A percentile compares a stretch with the other conserved stretches of the same genome.
Evolutionary conservation across 2,888 invertebrate species (phyloP).

Genomic region (Lydus trimaculatus): DNA sequence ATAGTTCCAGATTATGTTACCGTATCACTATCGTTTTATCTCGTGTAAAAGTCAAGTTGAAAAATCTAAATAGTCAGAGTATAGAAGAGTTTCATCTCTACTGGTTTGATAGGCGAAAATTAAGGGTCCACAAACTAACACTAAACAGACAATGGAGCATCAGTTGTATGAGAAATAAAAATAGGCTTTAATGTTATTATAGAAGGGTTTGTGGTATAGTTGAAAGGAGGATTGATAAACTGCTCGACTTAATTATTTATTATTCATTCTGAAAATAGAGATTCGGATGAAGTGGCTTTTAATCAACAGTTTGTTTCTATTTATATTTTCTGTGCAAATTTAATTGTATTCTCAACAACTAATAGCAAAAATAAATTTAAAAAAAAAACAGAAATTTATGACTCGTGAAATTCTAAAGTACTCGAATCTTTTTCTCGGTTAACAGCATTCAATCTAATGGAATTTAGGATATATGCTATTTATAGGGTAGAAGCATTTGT

Average conservation of each 20-base stretch:
- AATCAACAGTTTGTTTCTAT: not conserved
- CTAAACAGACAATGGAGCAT: not conserved
- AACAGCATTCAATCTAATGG: conserved; percentile 4
- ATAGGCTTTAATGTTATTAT: not conserved
- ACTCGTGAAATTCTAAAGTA: not conserved
- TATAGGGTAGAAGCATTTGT: conserved; percentile 10
- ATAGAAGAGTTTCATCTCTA: not conserved
- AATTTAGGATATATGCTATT: conserved; percentile 12
- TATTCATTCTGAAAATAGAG: not conserved
- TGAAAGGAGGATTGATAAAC: not conserved
- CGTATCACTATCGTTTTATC: too few species aligned
- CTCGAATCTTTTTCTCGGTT: not conserved
- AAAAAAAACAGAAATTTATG: not conserved
- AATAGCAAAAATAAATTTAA: too few species aligned
- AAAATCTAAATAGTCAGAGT: not conserved
- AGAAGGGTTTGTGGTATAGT: not conserved
- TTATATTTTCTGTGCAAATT: not conserved
- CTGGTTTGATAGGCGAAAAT: not conserved
- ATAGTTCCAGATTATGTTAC: too few species aligned
- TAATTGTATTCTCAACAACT: not conserved
- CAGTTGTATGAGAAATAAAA: not conserved
- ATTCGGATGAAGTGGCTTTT: not conserved
- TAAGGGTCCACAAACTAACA: not conserved
- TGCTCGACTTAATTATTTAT: not conserved
- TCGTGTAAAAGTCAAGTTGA: not conserved